Base-by-base conservation (phyloP, 2,113 vertebrate species). In the Hippolais icterina region DNA sequence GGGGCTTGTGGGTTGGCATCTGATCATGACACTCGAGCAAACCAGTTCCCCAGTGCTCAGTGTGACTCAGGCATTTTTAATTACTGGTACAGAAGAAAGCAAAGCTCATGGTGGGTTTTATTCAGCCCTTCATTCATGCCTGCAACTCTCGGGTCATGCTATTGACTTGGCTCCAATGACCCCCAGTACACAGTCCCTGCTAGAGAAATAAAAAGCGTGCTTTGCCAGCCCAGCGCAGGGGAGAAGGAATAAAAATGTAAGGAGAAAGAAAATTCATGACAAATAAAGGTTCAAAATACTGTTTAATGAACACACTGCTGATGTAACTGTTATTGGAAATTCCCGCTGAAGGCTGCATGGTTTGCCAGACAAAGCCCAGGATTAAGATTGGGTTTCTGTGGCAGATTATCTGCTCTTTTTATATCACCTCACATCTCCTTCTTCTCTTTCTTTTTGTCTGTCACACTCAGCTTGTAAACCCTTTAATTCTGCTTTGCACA, bases 41-140 rank as follows among this genome's bases (percentile, higher is more conserved):
- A 52, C 11, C 90, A 17, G 61, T 54, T 75, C 46, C 76, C 65
- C 90, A n/a, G 64, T 1, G 33, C 79, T 78, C 82, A 15, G 1
- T 54, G 93, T 54, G 79, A 86, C 39, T 77, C 75, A 21, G 92
- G 83, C 85, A 15, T 83, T 75, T 94, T 63, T 78, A 86, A 78
- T 83, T 56, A 70, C 68, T 21, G 83, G 14, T 65, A 9, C 24
- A 85, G 84, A 69, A 57, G 90, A 77, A 91, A 89, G 87, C 57
- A n/a, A 50, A 76, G 46, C 78, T 83, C 46, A 5, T 27, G 79
- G 52, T 47, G 81, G 71, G 82, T 71, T 94, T 91, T 90, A 83
- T 96, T 89, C 80, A 56, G 80, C 60, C 70, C 50, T 29, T 89
- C 60, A 41, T 84, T 89, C 72, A 42, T 47, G 49, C 41, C 57